Evolutionary conservation across 2,888 invertebrate species (phyloP).

Genomic region (Pyrrhosoma nymphula): DNA sequence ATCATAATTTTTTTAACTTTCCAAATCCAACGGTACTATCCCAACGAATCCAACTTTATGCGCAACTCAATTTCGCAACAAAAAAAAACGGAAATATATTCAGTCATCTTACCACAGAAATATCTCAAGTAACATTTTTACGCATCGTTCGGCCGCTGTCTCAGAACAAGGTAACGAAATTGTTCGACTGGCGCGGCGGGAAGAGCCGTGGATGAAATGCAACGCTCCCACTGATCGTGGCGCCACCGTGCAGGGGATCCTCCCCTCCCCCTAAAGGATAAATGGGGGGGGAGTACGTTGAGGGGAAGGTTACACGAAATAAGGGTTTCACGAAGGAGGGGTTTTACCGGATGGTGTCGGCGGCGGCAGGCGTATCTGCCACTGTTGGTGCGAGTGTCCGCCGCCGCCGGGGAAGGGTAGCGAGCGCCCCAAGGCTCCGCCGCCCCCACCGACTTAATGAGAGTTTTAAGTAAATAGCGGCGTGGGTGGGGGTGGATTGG

Average conservation of each 20-base stretch:
- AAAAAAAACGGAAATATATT: no score
- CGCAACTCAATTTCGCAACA: no score
- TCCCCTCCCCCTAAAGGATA: not conserved
- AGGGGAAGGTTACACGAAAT: not conserved
- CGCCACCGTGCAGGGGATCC: not conserved
- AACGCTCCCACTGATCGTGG: not conserved
- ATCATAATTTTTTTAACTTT: no score
- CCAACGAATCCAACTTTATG: no score
- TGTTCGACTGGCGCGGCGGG: not conserved
- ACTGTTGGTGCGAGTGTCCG: not conserved
- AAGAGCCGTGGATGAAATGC: not conserved
- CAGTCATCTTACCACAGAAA: no score
- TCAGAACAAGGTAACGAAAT: no score
- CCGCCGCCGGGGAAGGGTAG: not conserved
- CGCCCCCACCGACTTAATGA: slow-evolving; percentile 37
- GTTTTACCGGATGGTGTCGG: not conserved
- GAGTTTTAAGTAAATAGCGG: slow-evolving; percentile 52
- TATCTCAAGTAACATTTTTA: no score
- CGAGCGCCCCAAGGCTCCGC: not conserved
- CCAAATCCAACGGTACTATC: no score
- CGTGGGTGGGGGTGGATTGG: not conserved
- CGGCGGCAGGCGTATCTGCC: not conserved
- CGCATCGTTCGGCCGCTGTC: no score
- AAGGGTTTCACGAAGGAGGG: not conserved
- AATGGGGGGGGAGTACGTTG: not conserved